Conservation (phyloP, 1,140 invertebrate species). For the Colletes latitarsis region DNA sequence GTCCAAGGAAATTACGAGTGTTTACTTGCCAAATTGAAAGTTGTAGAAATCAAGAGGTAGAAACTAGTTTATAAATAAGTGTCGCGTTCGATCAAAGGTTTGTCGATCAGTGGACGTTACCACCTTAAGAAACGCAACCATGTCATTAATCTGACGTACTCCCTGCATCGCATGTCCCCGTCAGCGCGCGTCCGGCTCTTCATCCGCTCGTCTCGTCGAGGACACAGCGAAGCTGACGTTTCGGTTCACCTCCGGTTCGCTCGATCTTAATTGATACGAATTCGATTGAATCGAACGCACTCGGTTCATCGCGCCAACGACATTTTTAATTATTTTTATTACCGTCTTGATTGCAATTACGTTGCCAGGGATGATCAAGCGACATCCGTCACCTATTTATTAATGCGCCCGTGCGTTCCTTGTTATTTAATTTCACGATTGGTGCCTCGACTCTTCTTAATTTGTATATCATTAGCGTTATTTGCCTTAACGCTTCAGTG, state of each 20-base stretch:
- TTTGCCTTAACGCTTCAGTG: conserved; percentile 27
- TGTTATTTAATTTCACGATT: conserved; percentile 12
- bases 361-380: not conserved
- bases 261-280: conserved; percentile 30
- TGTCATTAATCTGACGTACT: conserved; percentile 33
- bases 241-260: not conserved
- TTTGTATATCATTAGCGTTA: conserved; percentile 38
- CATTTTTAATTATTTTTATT: conserved; percentile 7
- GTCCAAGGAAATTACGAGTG: no score
- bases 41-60: no score
- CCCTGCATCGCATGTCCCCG: conserved; percentile 1
- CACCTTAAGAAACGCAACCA: conserved; percentile 33
- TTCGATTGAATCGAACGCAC: not conserved
- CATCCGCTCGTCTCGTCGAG: conserved; percentile 30
- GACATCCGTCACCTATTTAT: not conserved
- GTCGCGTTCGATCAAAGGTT: no score
- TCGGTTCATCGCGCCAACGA: not conserved
- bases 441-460: conserved; percentile 8
- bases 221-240: not conserved
- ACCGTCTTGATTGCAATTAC: conserved; percentile 10
- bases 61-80: no score
- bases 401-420: not conserved
- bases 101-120: no score
- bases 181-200: not conserved
- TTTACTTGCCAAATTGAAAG: no score